phyloP scores from a whole-genome alignment of 2,113 vertebrate species.

The Leptodactylus fuscus region DNA sequence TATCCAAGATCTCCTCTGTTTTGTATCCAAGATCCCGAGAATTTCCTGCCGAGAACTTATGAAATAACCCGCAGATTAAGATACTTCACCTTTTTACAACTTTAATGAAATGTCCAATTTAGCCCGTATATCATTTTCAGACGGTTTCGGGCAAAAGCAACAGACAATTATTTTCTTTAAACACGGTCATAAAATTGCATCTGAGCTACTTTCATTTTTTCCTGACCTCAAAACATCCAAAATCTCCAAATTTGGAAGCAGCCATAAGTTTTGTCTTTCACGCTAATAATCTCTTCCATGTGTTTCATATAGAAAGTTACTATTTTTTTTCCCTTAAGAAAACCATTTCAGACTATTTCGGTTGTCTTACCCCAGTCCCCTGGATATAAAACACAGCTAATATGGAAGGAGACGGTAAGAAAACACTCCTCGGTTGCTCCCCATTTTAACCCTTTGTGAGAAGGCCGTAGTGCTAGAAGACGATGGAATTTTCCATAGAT shows the following conservation, averaged over 20 bases:
- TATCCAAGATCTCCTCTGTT: neutral
- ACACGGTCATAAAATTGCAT: constrained; percentile 21
- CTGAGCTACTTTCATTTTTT: constrained; percentile 45
- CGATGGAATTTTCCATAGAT: neutral
- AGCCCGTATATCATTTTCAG: neutral
- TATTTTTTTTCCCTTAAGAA: neutral
- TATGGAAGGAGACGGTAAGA: constrained; percentile 2
- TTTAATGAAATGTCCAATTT: constrained; percentile 33
- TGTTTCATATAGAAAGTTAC: constrained; percentile 47
- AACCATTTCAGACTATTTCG: neutral
- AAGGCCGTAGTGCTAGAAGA: neutral
- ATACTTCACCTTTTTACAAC: neutral
- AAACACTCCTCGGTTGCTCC: neutral
- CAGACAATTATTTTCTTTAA: constrained; percentile 51
- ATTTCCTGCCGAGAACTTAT: neutral
- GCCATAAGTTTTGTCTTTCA: constrained; percentile 41
- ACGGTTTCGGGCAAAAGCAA: constrained; percentile 6
- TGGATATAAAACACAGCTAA: constrained; percentile 11
- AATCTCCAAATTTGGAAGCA: constrained; percentile 40
- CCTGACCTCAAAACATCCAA: constrained; percentile 47
- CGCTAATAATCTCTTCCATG: constrained; percentile 46
- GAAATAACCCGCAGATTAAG: neutral
- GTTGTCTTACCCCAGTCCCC: neutral
- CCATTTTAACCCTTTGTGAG: neutral
- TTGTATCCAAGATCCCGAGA: neutral